Base-by-base conservation (phyloP, 2,113 vertebrate species). In the Raja brachyura region DNA sequence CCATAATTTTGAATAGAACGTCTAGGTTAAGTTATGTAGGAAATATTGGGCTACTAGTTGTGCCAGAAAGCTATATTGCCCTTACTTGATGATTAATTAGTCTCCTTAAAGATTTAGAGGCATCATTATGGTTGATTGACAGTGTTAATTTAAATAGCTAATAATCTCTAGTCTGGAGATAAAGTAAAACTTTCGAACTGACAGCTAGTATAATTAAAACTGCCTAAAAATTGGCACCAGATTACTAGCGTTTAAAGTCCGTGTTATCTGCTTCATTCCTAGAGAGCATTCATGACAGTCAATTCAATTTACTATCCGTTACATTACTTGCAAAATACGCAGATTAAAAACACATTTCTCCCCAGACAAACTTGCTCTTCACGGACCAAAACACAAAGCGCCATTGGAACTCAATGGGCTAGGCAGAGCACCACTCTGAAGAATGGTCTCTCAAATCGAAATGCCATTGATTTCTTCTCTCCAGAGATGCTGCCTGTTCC, bases 121-220 rank as follows among this genome's bases (percentile, higher is more conserved):
- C 14, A 92, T 92, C 90, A 28, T 6, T 25, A 54, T 39, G 66
- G 33, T 14, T 54, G 68, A 74, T 92, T 92, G 90, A 54, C 66
- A 92, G 20, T 54, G 39, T 8, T 92, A 92, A 92, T 92, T 92
- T 73, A 92, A 73, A 54, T 74, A 14, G 68, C 54, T 92, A 48
- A 54, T 54, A 28, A 73, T 39, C 33, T 6, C 33, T 20, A 25
- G 3, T 31, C 66, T 54, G 39, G 68, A 25, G 66, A 74, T 14
- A 92, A 73, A 92, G 22, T 54, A 48, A 90, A 73, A 48, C 66
- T 54, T 39, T 92, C 22, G 4, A 74, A 92, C 48, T 74, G 90
- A 73, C 90, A 92, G 31, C 9, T 70, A 48, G 39, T 39, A 31
- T 92, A 74, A 92, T 92, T 73, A 92, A 92, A 73, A 25, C 66